phyloP scores from a whole-genome alignment of 2,797 vertebrate genomes.

The Pangasius djambal region DNA sequence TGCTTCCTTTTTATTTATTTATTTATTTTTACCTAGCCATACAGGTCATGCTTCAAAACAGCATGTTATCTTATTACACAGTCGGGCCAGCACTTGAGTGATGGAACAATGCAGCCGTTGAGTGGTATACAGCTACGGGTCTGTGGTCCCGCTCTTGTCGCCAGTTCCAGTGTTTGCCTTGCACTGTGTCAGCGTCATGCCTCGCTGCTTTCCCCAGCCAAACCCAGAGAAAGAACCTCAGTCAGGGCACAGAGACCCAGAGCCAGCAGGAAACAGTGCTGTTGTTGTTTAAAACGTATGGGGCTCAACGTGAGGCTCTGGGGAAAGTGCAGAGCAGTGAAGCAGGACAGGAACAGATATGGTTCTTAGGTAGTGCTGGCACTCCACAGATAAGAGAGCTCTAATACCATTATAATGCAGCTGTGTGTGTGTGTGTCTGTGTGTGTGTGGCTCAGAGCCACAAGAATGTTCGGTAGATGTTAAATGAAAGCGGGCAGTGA shows the following conservation, averaged over 20 bases:
- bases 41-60: slow-evolving; percentile 19
- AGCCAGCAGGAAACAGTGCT: slow-evolving; percentile 55
- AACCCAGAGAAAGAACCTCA: slow-evolving; percentile 50
- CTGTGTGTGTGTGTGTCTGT: slow-evolving; percentile 11
- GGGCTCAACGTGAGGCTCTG: slow-evolving; percentile 39
- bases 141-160: slow-evolving; percentile 51
- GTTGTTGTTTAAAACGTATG: slow-evolving; percentile 54
- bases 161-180: slow-evolving; percentile 64
- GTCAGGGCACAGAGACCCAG: slow-evolving; percentile 47
- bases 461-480: slow-evolving; percentile 19
- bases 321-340: slow-evolving; percentile 33
- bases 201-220: slow-evolving; percentile 37
- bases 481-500: slow-evolving; percentile 12
- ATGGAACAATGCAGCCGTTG: slow-evolving; percentile 58
- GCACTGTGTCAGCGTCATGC: slow-evolving; percentile 60
- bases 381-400: slow-evolving; percentile 42
- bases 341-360: slow-evolving; percentile 35
- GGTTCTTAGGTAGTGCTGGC: slow-evolving; percentile 45
- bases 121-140: slow-evolving; percentile 51
- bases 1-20: neutral
- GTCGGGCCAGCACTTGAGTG: slow-evolving; percentile 31
- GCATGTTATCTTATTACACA: slow-evolving; percentile 35
- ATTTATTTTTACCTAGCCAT: too few species aligned
- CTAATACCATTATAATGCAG: slow-evolving; percentile 18
- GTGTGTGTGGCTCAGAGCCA: slow-evolving; percentile 23